A percentile compares a stretch with the other conserved stretches of the same genome.
These are phyloP conservation scores for Rhabdomys dilectus DNA, from an alignment of 2,113 vertebrate genomes.

Conservation along the genomic window DNA sequence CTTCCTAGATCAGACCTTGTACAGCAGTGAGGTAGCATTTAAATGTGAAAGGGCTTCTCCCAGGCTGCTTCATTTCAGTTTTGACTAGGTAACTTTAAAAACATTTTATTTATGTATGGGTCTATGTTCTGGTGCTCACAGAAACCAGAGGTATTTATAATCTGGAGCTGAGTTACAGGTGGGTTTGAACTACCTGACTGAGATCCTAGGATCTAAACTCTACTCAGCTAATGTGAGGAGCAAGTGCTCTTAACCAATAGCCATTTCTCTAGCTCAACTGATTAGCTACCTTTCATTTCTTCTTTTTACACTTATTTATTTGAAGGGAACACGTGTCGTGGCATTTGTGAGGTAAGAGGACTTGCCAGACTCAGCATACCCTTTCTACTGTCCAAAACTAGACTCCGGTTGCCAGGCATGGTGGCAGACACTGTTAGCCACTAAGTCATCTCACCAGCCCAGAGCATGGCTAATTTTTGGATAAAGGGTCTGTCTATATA, in stretches of 20 bases:
- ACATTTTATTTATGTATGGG: neutral
- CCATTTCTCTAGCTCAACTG: neutral
- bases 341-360: neutral
- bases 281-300: neutral
- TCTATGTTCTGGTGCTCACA: neutral
- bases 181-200: neutral
- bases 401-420: neutral
- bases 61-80: slow-evolving; percentile 44
- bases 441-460: neutral
- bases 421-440: neutral
- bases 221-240: neutral
- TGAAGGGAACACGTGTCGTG: neutral
- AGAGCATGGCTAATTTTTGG: neutral
- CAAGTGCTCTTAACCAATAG: neutral
- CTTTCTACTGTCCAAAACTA: too few relatives aligned
- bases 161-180: neutral
- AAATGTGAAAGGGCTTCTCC: slow-evolving; percentile 17
- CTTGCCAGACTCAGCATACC: neutral
- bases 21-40: neutral
- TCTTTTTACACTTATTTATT: neutral
- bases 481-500: neutral
- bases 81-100: neutral
- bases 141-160: neutral
- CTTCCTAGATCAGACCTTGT: neutral
- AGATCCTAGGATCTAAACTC: neutral